Conservation (phyloP, 2,888 invertebrate species). For the Autographa gamma region DNA sequence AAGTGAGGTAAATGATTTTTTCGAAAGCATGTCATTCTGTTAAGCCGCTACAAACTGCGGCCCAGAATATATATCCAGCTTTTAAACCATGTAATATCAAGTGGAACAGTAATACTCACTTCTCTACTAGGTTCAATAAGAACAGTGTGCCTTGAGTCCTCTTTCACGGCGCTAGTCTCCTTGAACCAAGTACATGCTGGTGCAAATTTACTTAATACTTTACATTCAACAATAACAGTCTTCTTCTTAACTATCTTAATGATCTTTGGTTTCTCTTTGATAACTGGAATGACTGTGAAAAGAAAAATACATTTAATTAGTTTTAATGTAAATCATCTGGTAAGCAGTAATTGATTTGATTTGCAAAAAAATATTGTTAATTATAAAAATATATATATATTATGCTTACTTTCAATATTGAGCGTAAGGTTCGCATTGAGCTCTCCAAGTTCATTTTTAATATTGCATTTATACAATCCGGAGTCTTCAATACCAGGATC, state of each 20-base stretch:
- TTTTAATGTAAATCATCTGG: background rate
- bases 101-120: constrained; percentile 80
- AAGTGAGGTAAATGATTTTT: too few relatives aligned
- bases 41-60: too few relatives aligned
- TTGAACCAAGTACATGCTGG: constrained; percentile 98
- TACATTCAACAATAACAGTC: constrained; percentile 97
- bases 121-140: constrained; percentile 94
- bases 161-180: constrained; percentile 93
- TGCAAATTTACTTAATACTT: constrained; percentile 97
- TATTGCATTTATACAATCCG: constrained; percentile 99
- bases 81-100: background rate
- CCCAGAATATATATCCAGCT: too few relatives aligned
- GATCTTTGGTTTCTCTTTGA: constrained; percentile 97
- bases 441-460: constrained; percentile 98
- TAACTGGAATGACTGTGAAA: constrained; percentile 95
- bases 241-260: constrained; percentile 97
- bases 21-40: too few relatives aligned
- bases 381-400: too few relatives aligned
- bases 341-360: background rate
- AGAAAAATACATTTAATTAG: constrained; percentile 48
- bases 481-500: constrained; percentile 98
- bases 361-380: background rate
- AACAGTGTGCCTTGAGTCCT: constrained; percentile 93
- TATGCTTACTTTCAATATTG: constrained; percentile 97
- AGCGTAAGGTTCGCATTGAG: constrained; percentile 98